Evolutionary conservation across 92 coral and sea anemone species (phyloP).

Genomic region (Epizoanthus illoricatus): DNA sequence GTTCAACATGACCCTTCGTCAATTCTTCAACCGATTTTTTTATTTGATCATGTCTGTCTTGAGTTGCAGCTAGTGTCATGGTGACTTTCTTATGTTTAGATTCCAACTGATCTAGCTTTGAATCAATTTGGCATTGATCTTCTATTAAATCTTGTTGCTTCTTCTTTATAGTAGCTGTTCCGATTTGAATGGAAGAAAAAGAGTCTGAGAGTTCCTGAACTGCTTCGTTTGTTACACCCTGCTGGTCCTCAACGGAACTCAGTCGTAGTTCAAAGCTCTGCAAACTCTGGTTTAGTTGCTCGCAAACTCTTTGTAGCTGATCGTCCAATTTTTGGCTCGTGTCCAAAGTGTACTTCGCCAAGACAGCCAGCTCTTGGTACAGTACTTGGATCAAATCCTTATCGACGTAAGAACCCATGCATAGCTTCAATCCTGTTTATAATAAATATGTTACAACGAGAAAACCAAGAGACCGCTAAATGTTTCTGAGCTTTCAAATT

Average conservation of each 20-base stretch:
- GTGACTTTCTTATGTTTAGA: neutral
- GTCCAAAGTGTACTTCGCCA: conserved; percentile 33
- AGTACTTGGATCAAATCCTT: conserved; percentile 27
- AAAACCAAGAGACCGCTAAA: neutral
- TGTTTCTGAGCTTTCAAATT: neutral
- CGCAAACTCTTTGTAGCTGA: neutral
- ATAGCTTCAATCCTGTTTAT: conserved; percentile 18
- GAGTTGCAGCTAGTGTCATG: neutral
- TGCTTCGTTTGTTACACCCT: conserved; percentile 36
- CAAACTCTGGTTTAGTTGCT: conserved; percentile 10
- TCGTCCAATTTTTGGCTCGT: neutral
- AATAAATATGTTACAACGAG: neutral
- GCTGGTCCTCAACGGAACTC: conserved; percentile 25
- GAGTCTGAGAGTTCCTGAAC: conserved; percentile 22
- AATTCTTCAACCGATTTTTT: neutral
- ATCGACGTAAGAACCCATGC: conserved; percentile 26
- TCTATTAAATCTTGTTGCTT: conserved; percentile 1
- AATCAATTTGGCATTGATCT: neutral
- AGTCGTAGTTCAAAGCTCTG: conserved; percentile 29
- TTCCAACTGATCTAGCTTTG: conserved; percentile 23
- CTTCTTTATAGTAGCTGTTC: neutral
- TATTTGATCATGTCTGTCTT: neutral
- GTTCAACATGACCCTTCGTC: neutral
- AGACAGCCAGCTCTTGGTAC: conserved; percentile 14
- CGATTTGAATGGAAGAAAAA: neutral